Conservation (phyloP, 2,797 vertebrate genomes). For the Sebastes minor region DNA sequence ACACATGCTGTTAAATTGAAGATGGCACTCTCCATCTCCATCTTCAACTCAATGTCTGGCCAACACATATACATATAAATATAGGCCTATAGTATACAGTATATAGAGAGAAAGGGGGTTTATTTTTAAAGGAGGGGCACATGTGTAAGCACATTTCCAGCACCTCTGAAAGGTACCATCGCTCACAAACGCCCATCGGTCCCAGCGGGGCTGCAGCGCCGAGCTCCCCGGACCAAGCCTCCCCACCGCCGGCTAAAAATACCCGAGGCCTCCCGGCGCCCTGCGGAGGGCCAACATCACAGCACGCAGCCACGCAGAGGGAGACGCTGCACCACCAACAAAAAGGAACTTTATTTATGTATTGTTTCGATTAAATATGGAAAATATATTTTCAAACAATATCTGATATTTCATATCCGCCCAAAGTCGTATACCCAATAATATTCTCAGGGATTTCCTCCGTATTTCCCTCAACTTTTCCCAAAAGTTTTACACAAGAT, state of each 20-base stretch:
- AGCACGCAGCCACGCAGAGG: slow-evolving; percentile 10
- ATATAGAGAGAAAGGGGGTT: neutral
- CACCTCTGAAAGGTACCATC: slow-evolving; percentile 68
- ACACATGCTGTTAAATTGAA: neutral
- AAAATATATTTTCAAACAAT: neutral
- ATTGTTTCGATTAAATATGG: neutral
- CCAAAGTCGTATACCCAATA: neutral
- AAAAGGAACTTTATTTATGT: neutral
- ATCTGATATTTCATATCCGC: neutral
- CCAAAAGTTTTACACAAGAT: slow-evolving; percentile 36
- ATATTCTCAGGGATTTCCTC: neutral
- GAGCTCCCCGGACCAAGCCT: slow-evolving; percentile 60
- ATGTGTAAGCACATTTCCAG: slow-evolving; percentile 64
- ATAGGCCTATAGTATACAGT: neutral
- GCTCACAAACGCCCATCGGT: slow-evolving; percentile 56
- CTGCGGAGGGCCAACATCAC: slow-evolving; percentile 40
- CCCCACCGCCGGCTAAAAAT: slow-evolving; percentile 74
- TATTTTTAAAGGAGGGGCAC: slow-evolving; percentile 49
- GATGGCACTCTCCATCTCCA: slow-evolving; percentile 16
- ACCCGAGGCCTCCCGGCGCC: slow-evolving; percentile 66
- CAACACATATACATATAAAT: neutral
- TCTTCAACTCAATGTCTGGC: slow-evolving; percentile 13
- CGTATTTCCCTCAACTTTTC: neutral
- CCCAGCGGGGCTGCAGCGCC: slow-evolving; percentile 63
- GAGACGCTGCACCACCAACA: neutral